Base-by-base conservation (phyloP, 2,888 invertebrate genomes). In the Dicranocentrus wangi region DNA sequence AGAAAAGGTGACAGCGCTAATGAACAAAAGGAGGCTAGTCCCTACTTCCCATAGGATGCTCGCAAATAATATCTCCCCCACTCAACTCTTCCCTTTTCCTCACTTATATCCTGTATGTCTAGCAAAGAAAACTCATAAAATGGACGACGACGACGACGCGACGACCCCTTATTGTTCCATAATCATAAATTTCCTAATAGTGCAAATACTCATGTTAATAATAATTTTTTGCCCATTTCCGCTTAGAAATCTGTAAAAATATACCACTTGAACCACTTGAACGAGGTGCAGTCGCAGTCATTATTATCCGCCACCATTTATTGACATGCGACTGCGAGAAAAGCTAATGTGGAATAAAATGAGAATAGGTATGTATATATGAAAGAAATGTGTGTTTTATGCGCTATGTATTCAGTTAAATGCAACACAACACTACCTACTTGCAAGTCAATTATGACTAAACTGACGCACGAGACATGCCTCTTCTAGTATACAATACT, bases 131-230 rank as follows among this genome's bases (percentile, higher is more conserved):
- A 23, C 69, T 19, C n/a, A 19, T 53, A 55, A 55, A 55, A 55
- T n/a, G 25, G 1, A 55, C n/a, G n/a, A n/a, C n/a, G n/a, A n/a
- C n/a, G n/a, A n/a, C n/a, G n/a, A n/a, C n/a, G n/a, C n/a, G n/a
- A 66, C 21, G 39, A 25, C 23, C 42, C 70, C 58, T 58, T 43
- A 60, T 70, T 70, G 58, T 43, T 70, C 70, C 70, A 70, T 70
- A 58, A 42, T 70, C 60, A 25, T 70, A 70, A 69, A 60, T 58
- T 60, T 42, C 43, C 60, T 43, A 39, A 69, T 69, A 47, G 10
- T 55, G 25, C 55, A 55, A 55, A 55, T 21, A 55, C 10, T 23
- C 8, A 53, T 53, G 21, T 53, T 17, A 51, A 51, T n/a, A n/a
- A n/a, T n/a, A n/a, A n/a, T n/a, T n/a, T 19, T 3, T 51, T 55